Evolutionary conservation across 2,113 vertebrate genomes (phyloP).

Genomic region (Oncorhynchus keta): DNA sequence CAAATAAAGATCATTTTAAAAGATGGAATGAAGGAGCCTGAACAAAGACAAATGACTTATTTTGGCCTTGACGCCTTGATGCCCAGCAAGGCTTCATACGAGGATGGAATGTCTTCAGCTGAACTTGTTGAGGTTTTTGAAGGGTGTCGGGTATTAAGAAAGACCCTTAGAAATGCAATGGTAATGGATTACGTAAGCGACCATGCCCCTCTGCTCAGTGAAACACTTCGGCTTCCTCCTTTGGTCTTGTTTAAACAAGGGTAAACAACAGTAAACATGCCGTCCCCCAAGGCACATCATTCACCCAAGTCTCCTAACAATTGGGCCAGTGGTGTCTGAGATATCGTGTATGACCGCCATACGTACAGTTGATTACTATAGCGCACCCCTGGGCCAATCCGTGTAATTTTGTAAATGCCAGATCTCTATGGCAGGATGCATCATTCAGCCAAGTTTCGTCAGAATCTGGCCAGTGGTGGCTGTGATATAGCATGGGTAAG

Average conservation of each 20-base stretch:
- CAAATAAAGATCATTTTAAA: neutral
- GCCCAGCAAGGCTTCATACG: slow-evolving; percentile 60
- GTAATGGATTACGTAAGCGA: slow-evolving; percentile 63
- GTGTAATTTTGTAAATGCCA: too few species aligned
- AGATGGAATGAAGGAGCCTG: neutral
- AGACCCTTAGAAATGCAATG: slow-evolving; percentile 46
- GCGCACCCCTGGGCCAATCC: too few species aligned
- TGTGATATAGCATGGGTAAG: too few species aligned
- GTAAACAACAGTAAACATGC: slow-evolving; percentile 15
- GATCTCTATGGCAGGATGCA: too few species aligned
- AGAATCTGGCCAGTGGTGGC: too few species aligned
- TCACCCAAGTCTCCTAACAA: too few species aligned
- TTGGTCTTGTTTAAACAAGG: slow-evolving; percentile 60
- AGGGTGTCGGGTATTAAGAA: slow-evolving; percentile 51
- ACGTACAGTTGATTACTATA: too few species aligned
- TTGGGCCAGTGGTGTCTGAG: too few species aligned
- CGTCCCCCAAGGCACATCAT: too few species aligned
- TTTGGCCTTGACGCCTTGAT: slow-evolving; percentile 19
- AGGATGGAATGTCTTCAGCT: slow-evolving; percentile 57
- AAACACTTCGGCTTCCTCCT: slow-evolving; percentile 56
- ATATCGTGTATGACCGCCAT: too few species aligned
- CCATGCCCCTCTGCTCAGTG: slow-evolving; percentile 53
- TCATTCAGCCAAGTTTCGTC: too few species aligned
- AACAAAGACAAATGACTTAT: neutral
- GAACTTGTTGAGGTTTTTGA: slow-evolving; percentile 63